A percentile compares a stretch with the other conserved stretches of the same genome.
These are phyloP conservation scores for Chloromyia formosa DNA, from an alignment of 2,888 invertebrate species.

Conservation along the genomic window DNA sequence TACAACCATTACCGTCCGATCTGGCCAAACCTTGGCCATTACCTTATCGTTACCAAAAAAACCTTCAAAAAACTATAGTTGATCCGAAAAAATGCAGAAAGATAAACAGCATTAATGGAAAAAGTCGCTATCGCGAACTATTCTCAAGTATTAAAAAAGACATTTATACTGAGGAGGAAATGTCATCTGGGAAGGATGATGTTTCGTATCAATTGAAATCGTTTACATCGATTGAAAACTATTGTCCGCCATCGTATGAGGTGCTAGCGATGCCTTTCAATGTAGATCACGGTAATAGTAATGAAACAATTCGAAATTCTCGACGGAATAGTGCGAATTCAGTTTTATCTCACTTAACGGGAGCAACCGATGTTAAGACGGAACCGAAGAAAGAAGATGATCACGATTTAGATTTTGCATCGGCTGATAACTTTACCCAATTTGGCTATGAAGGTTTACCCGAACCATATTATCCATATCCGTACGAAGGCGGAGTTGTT, in stretches of 20 bases:
- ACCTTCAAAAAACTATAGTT: slow-evolving; percentile 53
- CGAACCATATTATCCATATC: slow-evolving; percentile 43
- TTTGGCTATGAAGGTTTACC: slow-evolving; percentile 30
- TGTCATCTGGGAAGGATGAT: slow-evolving; percentile 49
- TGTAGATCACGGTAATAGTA: slow-evolving; percentile 53
- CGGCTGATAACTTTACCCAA: not conserved
- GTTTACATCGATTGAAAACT: slow-evolving; percentile 55
- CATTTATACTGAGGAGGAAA: slow-evolving; percentile 41
- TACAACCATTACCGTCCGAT: slow-evolving; percentile 71
- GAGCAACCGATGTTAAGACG: slow-evolving; percentile 10
- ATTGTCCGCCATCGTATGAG: slow-evolving; percentile 54
- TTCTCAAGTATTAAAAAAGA: slow-evolving; percentile 29
- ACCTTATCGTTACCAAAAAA: slow-evolving; percentile 66
- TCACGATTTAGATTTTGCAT: slow-evolving; percentile 27
- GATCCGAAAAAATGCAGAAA: slow-evolving; percentile 34
- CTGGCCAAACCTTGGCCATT: slow-evolving; percentile 76
- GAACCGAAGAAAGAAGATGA: slow-evolving; percentile 39
- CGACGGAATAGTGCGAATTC: slow-evolving; percentile 47
- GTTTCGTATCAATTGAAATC: slow-evolving; percentile 55
- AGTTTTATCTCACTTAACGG: slow-evolving; percentile 29
- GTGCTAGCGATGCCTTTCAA: slow-evolving; percentile 55
- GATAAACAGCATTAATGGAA: not conserved
- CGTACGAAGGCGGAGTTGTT: slow-evolving; percentile 44
- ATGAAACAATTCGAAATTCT: slow-evolving; percentile 46
- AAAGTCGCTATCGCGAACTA: slow-evolving; percentile 4